Evolutionary conservation across 1,140 invertebrate genomes (phyloP).

Genomic region (Tetranychus cinnabarinus): DNA sequence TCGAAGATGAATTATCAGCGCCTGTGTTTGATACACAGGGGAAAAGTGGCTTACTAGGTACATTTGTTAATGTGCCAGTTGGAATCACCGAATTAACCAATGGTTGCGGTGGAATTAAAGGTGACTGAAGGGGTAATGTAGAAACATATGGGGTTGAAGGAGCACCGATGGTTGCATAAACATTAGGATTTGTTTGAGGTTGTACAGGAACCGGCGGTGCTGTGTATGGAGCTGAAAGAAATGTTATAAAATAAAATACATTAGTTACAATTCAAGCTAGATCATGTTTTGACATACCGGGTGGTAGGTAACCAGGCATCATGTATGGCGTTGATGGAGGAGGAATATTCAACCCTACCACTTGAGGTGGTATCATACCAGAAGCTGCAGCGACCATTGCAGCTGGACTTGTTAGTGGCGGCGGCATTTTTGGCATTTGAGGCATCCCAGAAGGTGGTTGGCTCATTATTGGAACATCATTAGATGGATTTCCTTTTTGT

Average conservation of each 20-base stretch:
- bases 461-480: neutral
- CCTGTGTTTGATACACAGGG: neutral
- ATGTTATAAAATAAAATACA: neutral
- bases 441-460: neutral
- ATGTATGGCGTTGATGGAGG: neutral
- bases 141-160: neutral
- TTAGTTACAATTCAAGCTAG: too few species aligned
- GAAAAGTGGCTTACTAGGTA: neutral
- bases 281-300: neutral
- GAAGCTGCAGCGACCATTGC: neutral
- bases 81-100: neutral
- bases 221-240: neutral
- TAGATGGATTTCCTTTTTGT: conserved; percentile 18
- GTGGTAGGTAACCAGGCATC: neutral
- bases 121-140: neutral
- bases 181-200: conserved; percentile 2
- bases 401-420: neutral
- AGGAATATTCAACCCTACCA: neutral
- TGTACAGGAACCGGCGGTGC: neutral
- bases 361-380: conserved; percentile 2
- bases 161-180: neutral
- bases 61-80: neutral
- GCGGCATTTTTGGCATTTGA: neutral
- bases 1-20: neutral
- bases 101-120: neutral